phyloP scores from a whole-genome alignment of 2,888 invertebrate species.

The Tachina fera region DNA sequence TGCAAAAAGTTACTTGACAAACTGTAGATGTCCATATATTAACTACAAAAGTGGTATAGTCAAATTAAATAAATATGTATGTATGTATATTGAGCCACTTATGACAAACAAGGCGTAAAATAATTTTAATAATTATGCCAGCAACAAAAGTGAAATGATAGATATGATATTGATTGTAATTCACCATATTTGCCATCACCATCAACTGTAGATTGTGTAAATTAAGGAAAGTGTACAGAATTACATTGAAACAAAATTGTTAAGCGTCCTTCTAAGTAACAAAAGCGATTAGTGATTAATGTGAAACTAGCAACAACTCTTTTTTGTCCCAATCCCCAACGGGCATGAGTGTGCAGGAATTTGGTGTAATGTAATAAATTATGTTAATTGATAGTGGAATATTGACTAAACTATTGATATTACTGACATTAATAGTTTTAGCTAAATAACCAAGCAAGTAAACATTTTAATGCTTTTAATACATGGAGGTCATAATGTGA shows the following conservation, averaged over 20 bases:
- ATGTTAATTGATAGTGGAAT: not conserved
- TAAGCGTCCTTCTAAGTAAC: slow-evolving; percentile 5
- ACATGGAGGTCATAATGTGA: not conserved
- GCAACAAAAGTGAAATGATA: slow-evolving; percentile 3
- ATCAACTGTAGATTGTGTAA: not conserved
- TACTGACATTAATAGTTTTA: slow-evolving; percentile 11
- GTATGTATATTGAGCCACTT: not conserved
- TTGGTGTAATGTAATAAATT: not conserved
- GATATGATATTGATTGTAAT: slow-evolving; percentile 16
- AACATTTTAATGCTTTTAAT: not conserved
- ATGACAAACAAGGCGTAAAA: slow-evolving; percentile 1
- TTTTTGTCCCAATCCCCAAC: not conserved
- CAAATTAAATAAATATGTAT: not conserved
- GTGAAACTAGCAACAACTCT: not conserved
- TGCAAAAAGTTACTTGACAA: not conserved
- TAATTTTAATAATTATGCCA: not conserved
- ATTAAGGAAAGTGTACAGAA: not conserved
- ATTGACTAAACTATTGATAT: slow-evolving; percentile 4
- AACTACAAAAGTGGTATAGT: not conserved
- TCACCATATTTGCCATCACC: slow-evolving; percentile 2
- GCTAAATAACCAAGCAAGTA: not conserved
- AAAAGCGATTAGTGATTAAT: not conserved
- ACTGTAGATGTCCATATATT: not conserved
- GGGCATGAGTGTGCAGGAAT: not conserved
- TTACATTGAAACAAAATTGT: not conserved